These are phyloP conservation scores for Amphipoea lucens DNA, from an alignment of 2,888 invertebrate species.

Conservation along the genomic window DNA sequence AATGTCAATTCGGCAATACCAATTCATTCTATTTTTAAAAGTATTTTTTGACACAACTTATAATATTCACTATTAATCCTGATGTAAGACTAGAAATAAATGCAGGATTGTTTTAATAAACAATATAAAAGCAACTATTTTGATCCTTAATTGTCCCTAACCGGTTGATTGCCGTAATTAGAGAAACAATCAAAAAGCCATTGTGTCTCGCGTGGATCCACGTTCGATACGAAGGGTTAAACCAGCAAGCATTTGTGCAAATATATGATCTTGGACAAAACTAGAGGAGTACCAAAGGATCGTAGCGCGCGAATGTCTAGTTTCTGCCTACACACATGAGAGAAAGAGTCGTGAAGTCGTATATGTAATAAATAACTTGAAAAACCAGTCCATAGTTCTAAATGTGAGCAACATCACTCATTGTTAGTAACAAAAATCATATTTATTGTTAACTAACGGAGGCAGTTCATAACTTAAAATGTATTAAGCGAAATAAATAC, in stretches of 20 bases:
- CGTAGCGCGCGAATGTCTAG: neutral
- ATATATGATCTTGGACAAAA: neutral
- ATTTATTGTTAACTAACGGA: slow-evolving; percentile 72
- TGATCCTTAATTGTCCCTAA: neutral
- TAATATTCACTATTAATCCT: neutral
- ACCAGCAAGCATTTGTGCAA: neutral
- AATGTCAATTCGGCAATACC: neutral
- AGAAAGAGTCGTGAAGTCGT: neutral
- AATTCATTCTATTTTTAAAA: neutral
- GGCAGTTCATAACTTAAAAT: slow-evolving; percentile 75
- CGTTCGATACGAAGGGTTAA: too few species aligned
- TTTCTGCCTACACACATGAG: neutral
- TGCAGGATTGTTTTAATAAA: slow-evolving; percentile 13
- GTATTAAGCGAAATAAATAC: slow-evolving; percentile 87
- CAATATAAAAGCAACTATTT: neutral
- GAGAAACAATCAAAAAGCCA: too few species aligned
- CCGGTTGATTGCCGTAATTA: too few species aligned
- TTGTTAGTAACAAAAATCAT: slow-evolving; percentile 72
- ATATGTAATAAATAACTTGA: neutral
- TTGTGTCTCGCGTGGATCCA: too few species aligned
- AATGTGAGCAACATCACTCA: slow-evolving; percentile 56
- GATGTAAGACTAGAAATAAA: slow-evolving; percentile 44
- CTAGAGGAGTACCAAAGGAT: neutral
- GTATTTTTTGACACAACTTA: too few species aligned
- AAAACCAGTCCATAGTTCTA: slow-evolving; percentile 48